Base-by-base conservation (phyloP, 2,113 vertebrate species). In the Rhynchomys soricoides region DNA sequence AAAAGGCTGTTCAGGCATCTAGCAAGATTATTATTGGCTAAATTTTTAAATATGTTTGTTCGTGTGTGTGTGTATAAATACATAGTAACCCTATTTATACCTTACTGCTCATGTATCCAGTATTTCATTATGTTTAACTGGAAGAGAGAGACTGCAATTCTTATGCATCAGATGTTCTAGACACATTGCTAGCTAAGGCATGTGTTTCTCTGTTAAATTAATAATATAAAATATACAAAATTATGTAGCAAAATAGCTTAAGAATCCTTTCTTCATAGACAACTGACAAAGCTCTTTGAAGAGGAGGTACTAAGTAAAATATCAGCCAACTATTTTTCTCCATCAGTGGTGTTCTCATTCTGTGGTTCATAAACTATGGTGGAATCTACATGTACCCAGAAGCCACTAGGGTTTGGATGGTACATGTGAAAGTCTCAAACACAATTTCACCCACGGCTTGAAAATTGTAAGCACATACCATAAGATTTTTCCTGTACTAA, bases 91-190 rank as follows among this genome's bases (percentile, higher is more conserved):
- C 50, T 7, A 86, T 1, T 17, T 3, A 50, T 21, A 62, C 52
- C 55, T 22, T 34, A 78, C 43, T 89, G 31, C 34, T 24, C 75
- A 17, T 57, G 34, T 71, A 52, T 37, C n/a, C 0, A 10, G 37
- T 34, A 52, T 13, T 85, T 88, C 34, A 90, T 68, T 55, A 37
- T 17, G 21, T 68, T 91, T 91, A 86, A 73, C 77, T 57, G 73
- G 74, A 52, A 52, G 24, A 88, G 77, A 52, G 1, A 31, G 37
- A 17, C 22, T 87, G 81, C 15, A 59, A n/a, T 89, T 88, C 79
- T 79, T 62, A 88, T 6, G 57, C 26, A 90, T 31, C 59, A 66
- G 34, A 45, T 48, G 66, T 86, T 94, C 66, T 79, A 91, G 73
- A 8, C 37, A 83, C 13, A 64, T 24, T 55, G 9, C 43, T 29